phyloP scores from a whole-genome alignment of 2,888 invertebrate genomes.

The Caenorhabditis sinica region DNA sequence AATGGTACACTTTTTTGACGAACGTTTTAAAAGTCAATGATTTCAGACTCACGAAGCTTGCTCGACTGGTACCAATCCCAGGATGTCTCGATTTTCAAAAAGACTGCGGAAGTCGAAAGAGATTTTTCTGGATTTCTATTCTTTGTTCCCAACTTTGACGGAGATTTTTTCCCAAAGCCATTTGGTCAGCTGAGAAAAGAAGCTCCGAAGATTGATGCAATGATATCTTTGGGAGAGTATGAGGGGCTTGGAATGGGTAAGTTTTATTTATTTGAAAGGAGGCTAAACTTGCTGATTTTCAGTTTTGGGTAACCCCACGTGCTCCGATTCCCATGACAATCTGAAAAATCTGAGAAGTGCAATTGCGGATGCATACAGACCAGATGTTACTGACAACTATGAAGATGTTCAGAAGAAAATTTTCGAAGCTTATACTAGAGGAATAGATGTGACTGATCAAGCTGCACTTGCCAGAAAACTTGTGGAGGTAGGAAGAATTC shows the following conservation, averaged over 20 bases:
- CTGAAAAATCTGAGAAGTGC: not conserved
- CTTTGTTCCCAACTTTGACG: slow-evolving; percentile 70
- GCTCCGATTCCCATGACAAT: not conserved
- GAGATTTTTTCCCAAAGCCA: slow-evolving; percentile 73
- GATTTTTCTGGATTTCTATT: slow-evolving; percentile 51
- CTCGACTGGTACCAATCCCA: slow-evolving; percentile 54
- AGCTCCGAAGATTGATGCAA: slow-evolving; percentile 61
- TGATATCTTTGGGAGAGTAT: slow-evolving; percentile 66
- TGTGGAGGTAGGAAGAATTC: slow-evolving; percentile 30
- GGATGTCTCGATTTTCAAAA: slow-evolving; percentile 20
- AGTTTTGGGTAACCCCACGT: not conserved
- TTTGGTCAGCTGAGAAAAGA: slow-evolving; percentile 66
- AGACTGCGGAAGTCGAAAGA: not conserved
- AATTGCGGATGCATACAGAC: not conserved
- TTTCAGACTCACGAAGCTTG: slow-evolving; percentile 28
- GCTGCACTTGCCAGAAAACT: slow-evolving; percentile 20
- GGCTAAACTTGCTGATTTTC: not conserved
- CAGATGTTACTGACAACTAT: not conserved
- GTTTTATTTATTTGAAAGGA: not conserved
- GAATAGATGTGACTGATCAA: slow-evolving; percentile 3
- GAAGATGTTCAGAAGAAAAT: slow-evolving; percentile 38
- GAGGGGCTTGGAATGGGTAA: slow-evolving; percentile 71
- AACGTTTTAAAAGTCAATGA: not conserved
- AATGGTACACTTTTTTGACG: not conserved
- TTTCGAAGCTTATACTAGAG: slow-evolving; percentile 45